Conservation (phyloP, 2,797 vertebrate species). For the Heliangelus exortis region DNA sequence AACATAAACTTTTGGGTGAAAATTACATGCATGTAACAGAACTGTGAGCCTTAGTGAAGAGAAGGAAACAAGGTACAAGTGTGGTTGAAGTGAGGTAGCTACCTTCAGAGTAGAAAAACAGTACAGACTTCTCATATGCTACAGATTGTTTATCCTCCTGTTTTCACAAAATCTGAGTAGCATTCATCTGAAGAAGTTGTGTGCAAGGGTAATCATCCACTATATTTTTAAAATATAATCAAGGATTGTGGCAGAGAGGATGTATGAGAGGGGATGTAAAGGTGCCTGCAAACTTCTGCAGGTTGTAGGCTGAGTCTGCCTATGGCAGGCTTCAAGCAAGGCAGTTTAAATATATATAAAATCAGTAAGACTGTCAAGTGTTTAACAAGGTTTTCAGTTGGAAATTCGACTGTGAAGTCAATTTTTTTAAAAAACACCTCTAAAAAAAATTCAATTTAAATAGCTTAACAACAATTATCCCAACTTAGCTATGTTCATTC, state of each 20-base stretch:
- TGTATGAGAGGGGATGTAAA: background rate
- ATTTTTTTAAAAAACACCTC: background rate
- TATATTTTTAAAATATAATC: background rate
- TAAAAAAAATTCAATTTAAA: background rate
- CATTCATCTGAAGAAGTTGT: background rate
- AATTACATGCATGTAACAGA: background rate
- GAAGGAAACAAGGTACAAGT: background rate
- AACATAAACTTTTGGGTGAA: background rate
- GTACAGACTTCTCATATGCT: background rate
- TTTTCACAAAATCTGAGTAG: background rate
- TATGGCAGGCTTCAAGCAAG: background rate
- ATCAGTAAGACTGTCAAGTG: background rate
- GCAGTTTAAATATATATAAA: background rate
- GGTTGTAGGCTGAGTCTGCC: background rate
- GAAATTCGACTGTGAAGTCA: background rate
- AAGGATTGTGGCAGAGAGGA: background rate
- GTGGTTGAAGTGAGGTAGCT: background rate
- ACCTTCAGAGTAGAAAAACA: background rate
- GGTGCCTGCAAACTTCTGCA: background rate
- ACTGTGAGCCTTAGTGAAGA: background rate
- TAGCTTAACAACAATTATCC: background rate
- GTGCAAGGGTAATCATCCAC: background rate
- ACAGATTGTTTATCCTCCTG: background rate
- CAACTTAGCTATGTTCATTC: background rate
- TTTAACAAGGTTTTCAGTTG: background rate